phyloP scores from a whole-genome alignment of 30 jellyfish, hydroid and myxozoan genomes.

The Pseudorhiza aurosa region DNA sequence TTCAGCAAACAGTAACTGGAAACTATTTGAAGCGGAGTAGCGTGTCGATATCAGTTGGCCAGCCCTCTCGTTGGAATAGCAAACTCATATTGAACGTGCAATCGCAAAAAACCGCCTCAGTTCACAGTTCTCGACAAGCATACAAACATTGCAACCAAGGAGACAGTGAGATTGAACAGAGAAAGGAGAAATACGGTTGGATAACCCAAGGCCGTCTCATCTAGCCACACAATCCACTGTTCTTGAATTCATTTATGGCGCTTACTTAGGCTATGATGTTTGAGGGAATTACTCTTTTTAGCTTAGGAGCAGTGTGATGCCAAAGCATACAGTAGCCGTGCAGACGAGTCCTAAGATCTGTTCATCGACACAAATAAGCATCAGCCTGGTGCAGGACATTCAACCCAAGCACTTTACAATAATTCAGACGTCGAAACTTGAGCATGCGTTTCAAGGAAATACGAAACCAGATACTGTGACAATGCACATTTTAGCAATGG shows the following conservation, averaged over 20 bases:
- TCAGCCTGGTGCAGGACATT: slow-evolving; percentile 56
- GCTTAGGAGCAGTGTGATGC: slow-evolving; percentile 66
- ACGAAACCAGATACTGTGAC: slow-evolving; percentile 75
- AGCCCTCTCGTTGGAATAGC: slow-evolving; percentile 11
- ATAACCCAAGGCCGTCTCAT: too few species aligned
- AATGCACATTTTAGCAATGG: slow-evolving; percentile 88
- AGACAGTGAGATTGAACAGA: background rate
- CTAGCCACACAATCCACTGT: too few species aligned
- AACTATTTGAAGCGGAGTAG: slow-evolving; percentile 31
- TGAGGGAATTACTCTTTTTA: background rate
- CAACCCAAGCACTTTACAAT: slow-evolving; percentile 75
- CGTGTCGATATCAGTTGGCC: slow-evolving; percentile 26
- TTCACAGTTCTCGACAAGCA: background rate
- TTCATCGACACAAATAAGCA: slow-evolving; percentile 10
- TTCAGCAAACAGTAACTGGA: slow-evolving; percentile 51
- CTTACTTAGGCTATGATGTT: slow-evolving; percentile 20
- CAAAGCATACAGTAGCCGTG: slow-evolving; percentile 71
- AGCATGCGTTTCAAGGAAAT: slow-evolving; percentile 66
- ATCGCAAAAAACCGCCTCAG: too few species aligned
- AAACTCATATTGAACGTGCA: slow-evolving; percentile 15
- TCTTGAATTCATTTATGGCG: too few species aligned
- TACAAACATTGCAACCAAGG: slow-evolving; percentile 34
- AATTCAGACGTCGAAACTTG: slow-evolving; percentile 75
- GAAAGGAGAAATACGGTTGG: slow-evolving; percentile 4
- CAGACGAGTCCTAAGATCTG: slow-evolving; percentile 74